phyloP scores from a whole-genome alignment of 1,140 invertebrate species.

The Penaeus japonicus region DNA sequence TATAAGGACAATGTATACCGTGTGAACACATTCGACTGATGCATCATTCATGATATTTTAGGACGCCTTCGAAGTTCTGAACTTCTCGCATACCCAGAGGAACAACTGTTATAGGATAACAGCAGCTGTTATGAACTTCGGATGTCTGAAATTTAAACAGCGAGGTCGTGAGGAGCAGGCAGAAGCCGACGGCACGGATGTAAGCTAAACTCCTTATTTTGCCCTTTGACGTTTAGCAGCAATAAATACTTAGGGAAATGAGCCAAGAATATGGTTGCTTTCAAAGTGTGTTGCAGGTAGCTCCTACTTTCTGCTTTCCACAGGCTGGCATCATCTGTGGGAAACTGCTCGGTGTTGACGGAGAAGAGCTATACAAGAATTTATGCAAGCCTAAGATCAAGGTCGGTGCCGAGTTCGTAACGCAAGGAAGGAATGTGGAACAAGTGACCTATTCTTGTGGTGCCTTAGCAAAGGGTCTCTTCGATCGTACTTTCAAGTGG shows the following conservation, averaged over 20 bases:
- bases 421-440: conserved; percentile 39
- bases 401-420: conserved; percentile 65
- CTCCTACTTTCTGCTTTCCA: background rate
- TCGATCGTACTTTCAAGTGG: conserved; percentile 67
- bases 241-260: no score
- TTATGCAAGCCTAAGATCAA: conserved; percentile 67
- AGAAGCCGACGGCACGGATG: conserved; percentile 94
- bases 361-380: conserved; percentile 91
- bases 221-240: no score
- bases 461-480: conserved; percentile 69
- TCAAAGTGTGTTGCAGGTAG: no score
- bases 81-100: conserved; percentile 96
- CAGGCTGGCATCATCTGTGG: conserved; percentile 93
- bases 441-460: conserved; percentile 63
- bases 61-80: conserved; percentile 98
- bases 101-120: conserved; percentile 96
- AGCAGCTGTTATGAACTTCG: conserved; percentile 96
- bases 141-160: conserved; percentile 69
- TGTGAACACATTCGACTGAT: no score
- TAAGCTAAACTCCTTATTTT: conserved; percentile 63
- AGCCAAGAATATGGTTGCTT: no score
- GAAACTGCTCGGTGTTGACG: conserved; percentile 89
- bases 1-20: no score
- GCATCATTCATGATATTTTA: conserved; percentile 64
- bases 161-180: conserved; percentile 66